Evolutionary conservation across 35 echinoderm and acorn worm genomes (phyloP), one percentile per base, ranked within the genome.

Genomic region (Ophioderma brevispina): DNA sequence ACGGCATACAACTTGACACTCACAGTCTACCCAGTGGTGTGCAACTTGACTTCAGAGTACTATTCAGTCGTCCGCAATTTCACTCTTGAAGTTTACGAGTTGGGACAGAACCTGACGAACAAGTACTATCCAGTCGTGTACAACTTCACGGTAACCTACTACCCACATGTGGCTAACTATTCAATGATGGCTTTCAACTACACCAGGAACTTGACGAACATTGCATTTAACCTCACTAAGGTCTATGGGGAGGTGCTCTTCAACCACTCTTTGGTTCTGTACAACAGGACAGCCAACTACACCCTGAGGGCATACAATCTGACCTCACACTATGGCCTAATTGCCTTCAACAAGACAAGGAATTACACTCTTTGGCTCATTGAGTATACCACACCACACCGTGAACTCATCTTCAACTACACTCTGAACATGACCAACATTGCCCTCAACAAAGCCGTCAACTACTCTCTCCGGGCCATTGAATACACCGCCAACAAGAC

Each of bases 1-100:
- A 97, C 95, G 33, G 86, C 93, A n/a, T 93, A 90, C 78, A 78
- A 87, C 38, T 33, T 87, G 36, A 87, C 85, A 10, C n/a, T 78
- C 64, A 87, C 77, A 25, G 2, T 13, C 59, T 25, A 70, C 15
- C 59, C 59, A 18, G n/a, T 70, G 10, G 59, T 25, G 15, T 30
- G 4, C 59, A 70, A 70, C 59, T 3, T 30, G 28, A 70, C 59
- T 25, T 3, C 15, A 1, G n/a, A 70, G 28, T 70, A 70, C 23
- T 70, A 70, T 25, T 25, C 59, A 70, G n/a, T 70, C n/a, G 59
- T 70, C 2, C 59, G 59, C 23, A 70, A 70, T 25, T 70, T 70
- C 23, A 70, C 59, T 25, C 2, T 70, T 3, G 10, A 70, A 8
- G 10, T 15, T 25, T 70, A 70, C 59, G 1, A 25, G 6, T 15